These are phyloP conservation scores for Leucophenga varia DNA, from an alignment of 1,140 invertebrate genomes.

Conservation along the genomic window DNA sequence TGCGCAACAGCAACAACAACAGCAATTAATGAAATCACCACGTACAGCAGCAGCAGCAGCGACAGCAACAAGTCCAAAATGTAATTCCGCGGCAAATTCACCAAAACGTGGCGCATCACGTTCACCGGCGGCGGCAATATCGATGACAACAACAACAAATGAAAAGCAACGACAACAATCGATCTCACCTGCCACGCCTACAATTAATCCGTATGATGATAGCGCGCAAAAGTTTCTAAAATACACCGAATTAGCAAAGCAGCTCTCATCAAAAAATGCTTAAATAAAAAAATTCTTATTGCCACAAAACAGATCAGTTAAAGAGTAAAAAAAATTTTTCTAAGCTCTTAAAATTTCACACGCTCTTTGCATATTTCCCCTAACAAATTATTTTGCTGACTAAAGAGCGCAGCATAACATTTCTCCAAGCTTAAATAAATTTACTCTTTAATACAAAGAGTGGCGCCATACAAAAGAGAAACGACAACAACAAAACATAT, in stretches of 20 bases:
- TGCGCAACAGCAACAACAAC: conserved; percentile 24
- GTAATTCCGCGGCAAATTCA: conserved; percentile 35
- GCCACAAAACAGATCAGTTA: no score
- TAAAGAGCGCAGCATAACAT: conserved; percentile 5
- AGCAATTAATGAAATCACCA: not conserved
- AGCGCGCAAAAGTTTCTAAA: conserved; percentile 95
- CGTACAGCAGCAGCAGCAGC: conserved; percentile 31
- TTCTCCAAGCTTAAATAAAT: conserved; percentile 16
- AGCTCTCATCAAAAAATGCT: conserved; percentile 93
- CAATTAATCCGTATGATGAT: conserved; percentile 73
- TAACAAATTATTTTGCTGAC: conserved; percentile 47
- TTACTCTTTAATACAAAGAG: conserved; percentile 3
- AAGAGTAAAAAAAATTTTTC: no score
- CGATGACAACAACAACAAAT: conserved; percentile 12
- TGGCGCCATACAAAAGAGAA: conserved; percentile 41
- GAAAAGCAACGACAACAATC: conserved; percentile 7
- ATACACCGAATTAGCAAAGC: conserved; percentile 94
- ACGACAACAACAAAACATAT: no score
- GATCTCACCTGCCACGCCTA: conserved; percentile 39
- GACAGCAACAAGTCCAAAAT: conserved; percentile 37
- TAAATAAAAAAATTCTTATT: no score
- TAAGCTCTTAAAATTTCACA: no score
- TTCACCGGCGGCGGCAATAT: conserved; percentile 44
- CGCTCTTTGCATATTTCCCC: conserved; percentile 33
- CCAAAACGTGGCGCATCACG: conserved; percentile 38